These are phyloP conservation scores for Urosaurus nigricauda DNA, from an alignment of 2,797 vertebrate species.

Conservation along the genomic window DNA sequence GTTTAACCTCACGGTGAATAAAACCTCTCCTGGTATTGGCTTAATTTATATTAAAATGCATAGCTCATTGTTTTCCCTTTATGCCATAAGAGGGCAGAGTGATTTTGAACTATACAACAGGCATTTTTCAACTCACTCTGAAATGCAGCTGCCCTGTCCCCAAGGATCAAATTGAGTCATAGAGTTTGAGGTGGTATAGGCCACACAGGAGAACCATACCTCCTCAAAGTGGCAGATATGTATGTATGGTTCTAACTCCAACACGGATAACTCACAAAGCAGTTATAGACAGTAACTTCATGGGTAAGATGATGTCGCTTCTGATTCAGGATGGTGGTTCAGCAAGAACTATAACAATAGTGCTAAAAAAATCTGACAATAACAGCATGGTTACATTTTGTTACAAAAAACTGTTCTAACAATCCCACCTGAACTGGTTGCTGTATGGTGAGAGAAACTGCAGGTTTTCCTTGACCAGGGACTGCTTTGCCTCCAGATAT, in stretches of 20 bases:
- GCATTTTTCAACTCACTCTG: not conserved
- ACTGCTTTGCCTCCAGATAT: slow-evolving; percentile 61
- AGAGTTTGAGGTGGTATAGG: not conserved
- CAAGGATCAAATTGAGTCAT: not conserved
- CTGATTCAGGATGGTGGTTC: not conserved
- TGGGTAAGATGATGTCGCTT: not conserved
- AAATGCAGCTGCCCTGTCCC: too few relatives aligned
- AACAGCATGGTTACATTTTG: not conserved
- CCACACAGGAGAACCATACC: not conserved
- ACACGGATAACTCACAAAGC: not conserved
- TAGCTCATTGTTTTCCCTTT: not conserved
- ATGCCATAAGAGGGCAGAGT: not conserved
- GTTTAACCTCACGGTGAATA: not conserved
- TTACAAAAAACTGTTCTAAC: not conserved
- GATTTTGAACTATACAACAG: not conserved
- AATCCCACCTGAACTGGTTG: slow-evolving; percentile 56
- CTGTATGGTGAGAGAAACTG: slow-evolving; percentile 47
- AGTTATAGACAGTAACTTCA: not conserved
- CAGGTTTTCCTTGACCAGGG: slow-evolving; percentile 66
- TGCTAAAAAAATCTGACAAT: not conserved
- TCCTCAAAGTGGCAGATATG: not conserved
- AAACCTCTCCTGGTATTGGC: not conserved
- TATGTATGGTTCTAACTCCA: not conserved
- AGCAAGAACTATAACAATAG: not conserved
- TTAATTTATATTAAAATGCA: not conserved